Base-by-base conservation (phyloP, 2,888 invertebrate species). In the Leucophenga maculata region DNA sequence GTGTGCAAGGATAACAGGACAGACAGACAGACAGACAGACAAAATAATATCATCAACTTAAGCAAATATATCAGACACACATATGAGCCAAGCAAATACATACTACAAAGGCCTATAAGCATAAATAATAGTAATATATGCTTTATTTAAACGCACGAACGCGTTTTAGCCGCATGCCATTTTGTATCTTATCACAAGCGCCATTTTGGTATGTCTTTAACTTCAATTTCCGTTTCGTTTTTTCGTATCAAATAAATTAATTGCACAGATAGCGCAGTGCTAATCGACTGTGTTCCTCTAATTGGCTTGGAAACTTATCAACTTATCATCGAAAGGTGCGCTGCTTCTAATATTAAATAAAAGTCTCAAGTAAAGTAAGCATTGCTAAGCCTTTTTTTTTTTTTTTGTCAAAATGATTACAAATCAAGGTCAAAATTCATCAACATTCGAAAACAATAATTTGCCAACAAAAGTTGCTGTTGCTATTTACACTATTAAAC, bases 81-180 rank as follows among this genome's bases (percentile, higher is more conserved):
- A 60, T 14, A 62, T 8, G 20, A 65, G 46, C 14, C 52, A 69
- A 64, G 59, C 18, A 46, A 54, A 31, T 26, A 60, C n/a, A n/a
- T n/a, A n/a, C n/a, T n/a, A n/a, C 32, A 57, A 65, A 67, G 52
- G n/a, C 26, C 44, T 52, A 68, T 67, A 60, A 69, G 59, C 69
- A 71, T 70, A 77, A 77, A 74, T 75, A 72, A 75, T 73, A 73
- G 14, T 44, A 46, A 64, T 48, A 48, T 46, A 46, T 64, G 11
- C 46, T 64, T 74, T 72, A 72, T 75, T 76, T 70, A 73, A 72
- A 73, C 71, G 74, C 74, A 71, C 72, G 72, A 74, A 72, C 69
- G 70, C 72, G 72, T 69, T 70, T 70, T 44, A 39, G 39, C 39
- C 11, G 39, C 9, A 16, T 39, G 60, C 6, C 48, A 20, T 48